A percentile compares a stretch with the other conserved stretches of the same genome.
phyloP scores from a whole-genome alignment of 2,797 vertebrate species.

The Pantherophis alleghaniensis region DNA sequence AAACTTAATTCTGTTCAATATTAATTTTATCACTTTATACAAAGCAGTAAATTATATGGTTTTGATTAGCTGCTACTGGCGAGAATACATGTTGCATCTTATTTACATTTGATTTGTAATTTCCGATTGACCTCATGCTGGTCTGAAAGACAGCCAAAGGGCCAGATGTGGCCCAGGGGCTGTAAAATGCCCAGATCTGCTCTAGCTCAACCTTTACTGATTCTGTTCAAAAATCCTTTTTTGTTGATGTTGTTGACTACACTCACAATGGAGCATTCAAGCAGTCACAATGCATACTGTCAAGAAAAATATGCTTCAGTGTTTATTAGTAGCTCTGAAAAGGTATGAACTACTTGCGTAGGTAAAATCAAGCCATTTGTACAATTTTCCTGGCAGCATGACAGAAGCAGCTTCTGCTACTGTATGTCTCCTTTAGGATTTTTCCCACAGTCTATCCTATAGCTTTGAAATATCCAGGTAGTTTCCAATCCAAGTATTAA shows the following conservation, averaged over 20 bases:
- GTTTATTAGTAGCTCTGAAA: neutral
- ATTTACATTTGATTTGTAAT: neutral
- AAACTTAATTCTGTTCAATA: neutral
- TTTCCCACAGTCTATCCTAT: neutral
- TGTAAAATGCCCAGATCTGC: neutral
- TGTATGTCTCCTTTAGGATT: neutral
- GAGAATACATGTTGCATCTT: neutral
- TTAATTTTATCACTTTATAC: neutral
- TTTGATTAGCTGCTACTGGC: neutral
- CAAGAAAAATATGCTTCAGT: neutral
- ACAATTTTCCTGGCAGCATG: neutral
- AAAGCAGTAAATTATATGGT: neutral
- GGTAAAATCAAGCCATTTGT: neutral
- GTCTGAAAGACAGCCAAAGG: neutral
- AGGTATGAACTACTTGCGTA: no score
- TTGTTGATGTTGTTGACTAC: neutral
- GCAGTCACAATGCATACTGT: neutral
- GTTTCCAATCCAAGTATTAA: neutral
- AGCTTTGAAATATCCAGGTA: neutral
- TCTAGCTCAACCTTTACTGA: neutral
- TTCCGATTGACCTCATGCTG: neutral
- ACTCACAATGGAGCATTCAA: neutral
- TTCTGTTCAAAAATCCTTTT: neutral
- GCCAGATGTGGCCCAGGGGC: neutral
- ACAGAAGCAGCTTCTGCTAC: neutral